Percentiles rank a stretch among this genome's conserved stretches.
These are phyloP conservation scores for Actenoides lindsayi DNA, from an alignment of 2,113 vertebrate genomes.

Conservation along the genomic window DNA sequence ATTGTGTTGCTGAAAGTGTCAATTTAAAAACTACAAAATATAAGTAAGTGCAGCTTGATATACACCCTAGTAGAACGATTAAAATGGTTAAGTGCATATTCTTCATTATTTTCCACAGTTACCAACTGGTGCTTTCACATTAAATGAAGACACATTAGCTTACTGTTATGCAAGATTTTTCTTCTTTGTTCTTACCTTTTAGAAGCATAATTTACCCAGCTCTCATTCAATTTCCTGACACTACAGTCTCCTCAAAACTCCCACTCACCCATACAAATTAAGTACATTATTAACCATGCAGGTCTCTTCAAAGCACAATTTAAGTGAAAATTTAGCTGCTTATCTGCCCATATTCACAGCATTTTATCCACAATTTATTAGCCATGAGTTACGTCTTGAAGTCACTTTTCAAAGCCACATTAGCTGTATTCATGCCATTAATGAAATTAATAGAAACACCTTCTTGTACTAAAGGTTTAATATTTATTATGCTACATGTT, in stretches of 20 bases:
- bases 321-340: constrained; percentile 49
- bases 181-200: constrained; percentile 63
- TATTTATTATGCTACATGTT: background rate
- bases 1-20: background rate
- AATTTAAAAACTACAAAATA: constrained; percentile 1
- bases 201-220: constrained; percentile 59
- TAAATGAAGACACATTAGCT: constrained; percentile 54
- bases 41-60: background rate
- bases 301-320: constrained; percentile 55
- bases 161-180: constrained; percentile 37
- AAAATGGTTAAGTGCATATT: background rate
- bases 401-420: constrained; percentile 8
- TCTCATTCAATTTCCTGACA: constrained; percentile 66
- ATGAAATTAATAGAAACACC: background rate
- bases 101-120: constrained; percentile 49
- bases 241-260: constrained; percentile 70
- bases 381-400: background rate
- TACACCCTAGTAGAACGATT: background rate
- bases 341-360: constrained; percentile 28
- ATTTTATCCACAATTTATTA: constrained; percentile 21
- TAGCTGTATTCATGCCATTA: background rate
- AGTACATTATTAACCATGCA: constrained; percentile 71
- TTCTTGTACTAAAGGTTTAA: background rate
- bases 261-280: constrained; percentile 72
- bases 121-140: constrained; percentile 28